Evolutionary conservation across 2,797 vertebrate genomes (phyloP), one percentile per base, ranked within the genome.

Genomic region (Bovichtus variegatus): DNA sequence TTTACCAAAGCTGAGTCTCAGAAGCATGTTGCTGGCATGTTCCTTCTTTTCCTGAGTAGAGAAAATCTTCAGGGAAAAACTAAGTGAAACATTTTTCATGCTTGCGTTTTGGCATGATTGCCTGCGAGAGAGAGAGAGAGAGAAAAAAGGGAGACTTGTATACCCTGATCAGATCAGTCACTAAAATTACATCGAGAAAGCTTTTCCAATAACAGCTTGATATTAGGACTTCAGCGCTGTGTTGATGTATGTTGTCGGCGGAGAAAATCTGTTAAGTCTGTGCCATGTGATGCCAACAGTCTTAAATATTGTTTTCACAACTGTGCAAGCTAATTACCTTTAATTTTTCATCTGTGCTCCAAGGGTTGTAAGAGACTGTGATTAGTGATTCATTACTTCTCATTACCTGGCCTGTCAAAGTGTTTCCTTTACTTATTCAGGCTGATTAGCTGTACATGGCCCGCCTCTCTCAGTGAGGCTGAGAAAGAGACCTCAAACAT

Each of bases 361-460:
- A 73, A 93, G 91, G 92, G 91, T 93, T 92, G 92, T 91, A 88
- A 89, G 90, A 92, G 89, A 89, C 87, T 82, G 92, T 92, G 92
- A 94, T 93, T 93, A 92, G 91, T 91, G 91, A 93, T 92, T 93
- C 92, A 94, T 94, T 94, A 94, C 90, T 94, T 95, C 93, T 94
- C 91, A 94, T 94, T 94, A 95, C 89, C 90, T 91, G 89, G 88
- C 86, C 92, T 94, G 93, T 94, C 93, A 93, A 90, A 94, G 83
- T 93, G 93, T 94, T 95, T 94, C 94, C 93, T 93, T 94, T 92
- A 93, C 92, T 92, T 92, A 93, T 94, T 93, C 90, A 93, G 78
- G 88, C 91, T 95, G 93, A 93, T 91, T 93, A 93, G 92, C 87
- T 64, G 86, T 84, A 91, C 92, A 93, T 86, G 92, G 86, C 90